These are phyloP conservation scores for Drosophila hamatofila DNA, from an alignment of 2,888 invertebrate species.

Conservation along the genomic window DNA sequence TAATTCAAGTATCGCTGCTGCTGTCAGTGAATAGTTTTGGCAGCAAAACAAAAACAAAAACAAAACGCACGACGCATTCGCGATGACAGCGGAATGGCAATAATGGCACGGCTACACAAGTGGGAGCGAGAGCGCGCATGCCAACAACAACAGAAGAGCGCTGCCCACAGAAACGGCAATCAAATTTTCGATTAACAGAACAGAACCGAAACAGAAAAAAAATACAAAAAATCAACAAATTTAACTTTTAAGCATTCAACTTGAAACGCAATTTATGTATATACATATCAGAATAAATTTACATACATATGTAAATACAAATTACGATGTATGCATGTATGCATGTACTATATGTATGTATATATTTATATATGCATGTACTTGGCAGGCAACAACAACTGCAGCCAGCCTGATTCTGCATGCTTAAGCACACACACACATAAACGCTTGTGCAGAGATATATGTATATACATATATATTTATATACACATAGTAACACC, in stretches of 20 bases:
- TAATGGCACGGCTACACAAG: conserved; percentile 16
- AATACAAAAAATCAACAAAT: conserved; percentile 10
- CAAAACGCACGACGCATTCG: conserved; percentile 52
- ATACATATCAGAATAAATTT: conserved; percentile 6
- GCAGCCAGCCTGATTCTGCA: conserved; percentile 48
- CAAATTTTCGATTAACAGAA: conserved; percentile 51
- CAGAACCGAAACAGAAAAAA: conserved; percentile 34
- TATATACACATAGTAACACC: conserved; percentile 15
- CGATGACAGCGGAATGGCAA: conserved; percentile 31
- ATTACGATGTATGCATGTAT: not conserved
- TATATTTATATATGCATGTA: conserved; percentile 21
- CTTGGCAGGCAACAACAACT: conserved; percentile 59
- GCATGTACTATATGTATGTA: not conserved
- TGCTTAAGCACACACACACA: conserved; percentile 24
- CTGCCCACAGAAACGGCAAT: conserved; percentile 41
- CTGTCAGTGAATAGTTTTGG: conserved; percentile 33
- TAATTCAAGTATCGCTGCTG: not conserved
- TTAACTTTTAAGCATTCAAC: conserved; percentile 16
- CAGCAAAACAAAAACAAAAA: conserved; percentile 73
- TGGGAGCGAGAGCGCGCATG: conserved; percentile 61
- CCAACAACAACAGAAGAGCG: conserved; percentile 43
- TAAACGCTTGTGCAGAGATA: conserved; percentile 6
- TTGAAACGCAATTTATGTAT: conserved; percentile 40
- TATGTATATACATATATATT: not conserved
- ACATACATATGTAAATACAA: conserved; percentile 9